Base-by-base conservation (phyloP, 1,140 invertebrate genomes). In the Drosophila takahashii region DNA sequence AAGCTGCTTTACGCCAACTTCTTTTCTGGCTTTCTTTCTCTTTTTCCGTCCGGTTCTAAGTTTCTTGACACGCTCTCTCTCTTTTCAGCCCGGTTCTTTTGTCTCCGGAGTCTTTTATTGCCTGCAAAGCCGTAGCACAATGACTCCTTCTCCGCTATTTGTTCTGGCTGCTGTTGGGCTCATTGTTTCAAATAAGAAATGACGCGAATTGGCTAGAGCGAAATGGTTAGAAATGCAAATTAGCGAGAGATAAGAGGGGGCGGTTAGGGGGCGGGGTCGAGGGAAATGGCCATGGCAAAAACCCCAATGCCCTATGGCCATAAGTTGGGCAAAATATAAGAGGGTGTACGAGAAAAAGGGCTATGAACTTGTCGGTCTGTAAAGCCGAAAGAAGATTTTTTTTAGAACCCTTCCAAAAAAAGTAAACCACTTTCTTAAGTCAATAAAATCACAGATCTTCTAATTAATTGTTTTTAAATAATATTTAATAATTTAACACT, bases 111-210 rank as follows among this genome's bases (percentile, higher is more conserved):
- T 70, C 66, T 79, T 72, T 83, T 83, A 83, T 83, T 83, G 80
- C 81, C 70, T 77, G 62, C 34, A 79, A 70, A 74, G 58, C 54
- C 59, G 15, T 61, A 58, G 79, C 81, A 86, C 83, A 86, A 87
- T 86, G 81, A 86, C 81, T 86, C 50, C 66, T 70, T 69, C 41
- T 70, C 41, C 39, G 65, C 60, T 58, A 70, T 81, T 83, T 74
- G 79, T 71, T 77, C 74, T 47, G 37, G 59, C 70, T 79, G 69
- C 69, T 87, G 78, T 79, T 76, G 83, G 78, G 81, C 86, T 86
- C 81, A 86, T 86, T 86, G 81, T 87, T 86, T 86, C 81, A 86
- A 86, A 87, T 86, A 85, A 86, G 79, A 86, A 86, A 86, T 85
- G 81, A 87, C 81, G 79, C 83, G 81, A 86, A 86, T 86, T 86